phyloP scores from a whole-genome alignment of 2,113 vertebrate genomes.

The Oreotrochilus melanogaster region DNA sequence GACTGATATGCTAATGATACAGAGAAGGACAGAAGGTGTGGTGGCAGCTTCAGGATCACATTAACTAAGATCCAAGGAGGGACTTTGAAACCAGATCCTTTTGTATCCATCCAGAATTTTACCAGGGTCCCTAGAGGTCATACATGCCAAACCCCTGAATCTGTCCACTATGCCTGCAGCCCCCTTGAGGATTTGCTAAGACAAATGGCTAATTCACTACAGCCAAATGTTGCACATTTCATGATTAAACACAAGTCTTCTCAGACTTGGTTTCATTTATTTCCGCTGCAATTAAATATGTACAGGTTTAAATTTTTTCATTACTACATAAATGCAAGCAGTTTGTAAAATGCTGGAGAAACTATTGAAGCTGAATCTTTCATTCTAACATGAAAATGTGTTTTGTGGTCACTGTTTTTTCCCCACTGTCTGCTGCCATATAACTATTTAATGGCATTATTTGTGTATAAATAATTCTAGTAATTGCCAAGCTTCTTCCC shows the following conservation, averaged over 20 bases:
- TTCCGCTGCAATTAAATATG: conserved; percentile 74
- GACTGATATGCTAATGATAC: background rate
- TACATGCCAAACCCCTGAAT: background rate
- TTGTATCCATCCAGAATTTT: background rate
- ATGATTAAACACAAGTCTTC: conserved; percentile 73
- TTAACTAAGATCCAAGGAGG: background rate
- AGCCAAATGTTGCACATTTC: conserved; percentile 69
- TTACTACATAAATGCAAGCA: conserved; percentile 71
- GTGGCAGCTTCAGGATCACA: background rate
- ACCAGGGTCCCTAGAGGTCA: conserved; percentile 27
- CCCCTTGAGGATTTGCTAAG: conserved; percentile 45
- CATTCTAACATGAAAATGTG: background rate
- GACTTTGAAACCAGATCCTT: background rate
- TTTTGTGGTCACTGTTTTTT: background rate
- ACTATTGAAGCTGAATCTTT: conserved; percentile 55
- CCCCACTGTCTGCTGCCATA: background rate
- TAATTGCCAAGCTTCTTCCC: background rate
- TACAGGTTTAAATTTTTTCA: conserved; percentile 68
- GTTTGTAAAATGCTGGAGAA: conserved; percentile 67
- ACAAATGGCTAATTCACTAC: conserved; percentile 71
- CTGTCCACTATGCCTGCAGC: conserved; percentile 8
- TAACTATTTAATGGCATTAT: background rate
- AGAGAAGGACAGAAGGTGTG: background rate
- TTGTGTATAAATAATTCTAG: conserved; percentile 1
- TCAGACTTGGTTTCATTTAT: conserved; percentile 66